Percentiles rank a stretch among this genome's conserved stretches.
These are phyloP conservation scores for Prunella himalayana DNA, from an alignment of 2,113 vertebrate species.

Conservation along the genomic window DNA sequence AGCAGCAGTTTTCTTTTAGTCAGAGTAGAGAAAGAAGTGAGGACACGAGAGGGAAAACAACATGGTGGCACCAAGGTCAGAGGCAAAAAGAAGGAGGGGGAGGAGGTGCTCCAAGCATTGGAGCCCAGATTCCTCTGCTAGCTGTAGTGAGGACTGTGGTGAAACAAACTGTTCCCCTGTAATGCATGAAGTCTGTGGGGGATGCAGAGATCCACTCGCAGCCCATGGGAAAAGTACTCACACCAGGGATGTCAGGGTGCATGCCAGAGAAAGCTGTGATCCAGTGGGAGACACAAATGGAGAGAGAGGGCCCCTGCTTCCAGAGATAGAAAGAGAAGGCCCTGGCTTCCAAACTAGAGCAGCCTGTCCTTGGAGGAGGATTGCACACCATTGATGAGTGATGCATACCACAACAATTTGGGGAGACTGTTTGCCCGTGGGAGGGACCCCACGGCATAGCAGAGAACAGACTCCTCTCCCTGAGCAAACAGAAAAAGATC, in stretches of 20 bases:
- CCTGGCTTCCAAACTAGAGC: not conserved
- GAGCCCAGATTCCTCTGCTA: not conserved
- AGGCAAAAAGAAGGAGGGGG: not conserved
- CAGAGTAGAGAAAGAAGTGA: not conserved
- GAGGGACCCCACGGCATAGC: not conserved
- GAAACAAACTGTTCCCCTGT: not conserved
- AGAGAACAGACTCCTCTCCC: not conserved
- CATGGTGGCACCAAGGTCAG: not conserved
- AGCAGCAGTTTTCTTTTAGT: not conserved
- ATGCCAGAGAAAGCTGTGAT: too few relatives aligned
- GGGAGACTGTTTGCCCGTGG: too few relatives aligned
- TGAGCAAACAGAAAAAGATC: not conserved
- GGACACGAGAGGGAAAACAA: too few relatives aligned
- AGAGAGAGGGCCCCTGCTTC: too few relatives aligned
- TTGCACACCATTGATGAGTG: fast-evolving
- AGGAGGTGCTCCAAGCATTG: not conserved
- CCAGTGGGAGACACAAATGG: too few relatives aligned
- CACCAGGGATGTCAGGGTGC: fast-evolving
- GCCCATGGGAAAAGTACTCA: not conserved
- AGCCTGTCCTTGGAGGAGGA: too few relatives aligned
- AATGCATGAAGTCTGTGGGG: not conserved
- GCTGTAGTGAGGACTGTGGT: not conserved
- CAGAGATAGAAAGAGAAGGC: not conserved
- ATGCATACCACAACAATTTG: fast-evolving
- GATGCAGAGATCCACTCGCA: not conserved